A percentile compares a stretch with the other conserved stretches of the same genome.
phyloP scores from a whole-genome alignment of 2,113 vertebrate species.

The Myodes glareolus region DNA sequence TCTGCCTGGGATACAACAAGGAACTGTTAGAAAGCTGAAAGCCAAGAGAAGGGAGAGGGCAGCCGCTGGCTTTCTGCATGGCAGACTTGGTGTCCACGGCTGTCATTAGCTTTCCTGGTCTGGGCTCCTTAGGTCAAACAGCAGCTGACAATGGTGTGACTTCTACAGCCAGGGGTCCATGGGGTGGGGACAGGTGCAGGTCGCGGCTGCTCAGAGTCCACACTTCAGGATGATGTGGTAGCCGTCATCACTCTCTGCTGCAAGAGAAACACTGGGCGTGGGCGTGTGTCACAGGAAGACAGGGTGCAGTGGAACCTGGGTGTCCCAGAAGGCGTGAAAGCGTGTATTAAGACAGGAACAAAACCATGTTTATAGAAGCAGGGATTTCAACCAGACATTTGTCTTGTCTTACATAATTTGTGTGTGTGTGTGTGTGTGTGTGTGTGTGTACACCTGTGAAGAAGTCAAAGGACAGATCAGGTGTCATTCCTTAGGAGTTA shows the following conservation, averaged over 20 bases:
- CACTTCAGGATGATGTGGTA: conserved; percentile 95
- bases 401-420: neutral
- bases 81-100: neutral
- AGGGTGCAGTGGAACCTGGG: accelerated
- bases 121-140: conserved; percentile 68
- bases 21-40: conserved; percentile 66
- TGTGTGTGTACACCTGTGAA: neutral
- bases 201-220: conserved; percentile 77
- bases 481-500: neutral
- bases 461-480: neutral
- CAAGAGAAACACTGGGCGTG: conserved; percentile 70
- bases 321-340: too few species aligned
- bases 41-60: conserved; percentile 14
- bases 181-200: conserved; percentile 70
- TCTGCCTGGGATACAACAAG: conserved; percentile 15
- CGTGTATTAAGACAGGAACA: accelerated
- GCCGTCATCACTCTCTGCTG: conserved; percentile 93
- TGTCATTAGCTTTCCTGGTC: conserved; percentile 50
- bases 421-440: neutral
- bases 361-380: neutral
- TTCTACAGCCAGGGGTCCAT: conserved; percentile 67
- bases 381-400: neutral
- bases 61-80: conserved; percentile 49
- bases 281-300: neutral
- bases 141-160: conserved; percentile 62